Evolutionary conservation across 2,113 vertebrate species (phyloP), one percentile per base, ranked within the genome.

Genomic region (Ploceus nigricollis): DNA sequence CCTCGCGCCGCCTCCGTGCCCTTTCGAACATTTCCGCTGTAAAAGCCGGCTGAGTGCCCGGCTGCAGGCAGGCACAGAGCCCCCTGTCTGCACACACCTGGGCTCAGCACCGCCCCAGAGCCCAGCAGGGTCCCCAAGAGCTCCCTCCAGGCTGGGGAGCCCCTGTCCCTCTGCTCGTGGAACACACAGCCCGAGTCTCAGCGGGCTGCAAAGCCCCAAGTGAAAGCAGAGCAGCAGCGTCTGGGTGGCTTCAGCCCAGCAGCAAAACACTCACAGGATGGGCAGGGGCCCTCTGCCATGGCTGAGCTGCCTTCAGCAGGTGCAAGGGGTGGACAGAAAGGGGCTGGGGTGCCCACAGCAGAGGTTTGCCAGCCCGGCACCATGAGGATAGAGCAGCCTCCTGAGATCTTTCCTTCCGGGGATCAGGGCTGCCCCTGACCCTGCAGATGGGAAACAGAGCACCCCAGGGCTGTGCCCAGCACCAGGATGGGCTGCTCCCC

Each of bases 151-250:
- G 12, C 10, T 0, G 3, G 18, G 64, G 11, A n/a, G 31, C 22
- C n/a, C 0, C 31, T 1, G 31, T 23, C 2, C 4, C 57, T 7
- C 28, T 1, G 50, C 58, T 4, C 33, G 13, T 2, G 35, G 13
- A 22, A 8, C 39, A 7, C 1, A 0, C 25, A 7, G 40, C 7
- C 18, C 8, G 14, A 31, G 50, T 0, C 16, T 4, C 78, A 5
- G 69, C 53, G 8, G 23, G 10, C 58, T 14, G 17, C 40, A 13
- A 3, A 48, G 4, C 7, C 50, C 54, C 40, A 14, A 90, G 45
- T 1, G 30, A 89, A 65, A 88, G 47, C 42, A 2, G 40, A 27
- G 86, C 65, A 65, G 56, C 86, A 35, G 86, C 30, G 15, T 7
- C 28, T 4, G 1, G 18, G 17, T 3, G 63, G 31, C 51, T 5